These are phyloP conservation scores for Gandaritis pyraliata DNA, from an alignment of 2,888 invertebrate species.

Conservation along the genomic window DNA sequence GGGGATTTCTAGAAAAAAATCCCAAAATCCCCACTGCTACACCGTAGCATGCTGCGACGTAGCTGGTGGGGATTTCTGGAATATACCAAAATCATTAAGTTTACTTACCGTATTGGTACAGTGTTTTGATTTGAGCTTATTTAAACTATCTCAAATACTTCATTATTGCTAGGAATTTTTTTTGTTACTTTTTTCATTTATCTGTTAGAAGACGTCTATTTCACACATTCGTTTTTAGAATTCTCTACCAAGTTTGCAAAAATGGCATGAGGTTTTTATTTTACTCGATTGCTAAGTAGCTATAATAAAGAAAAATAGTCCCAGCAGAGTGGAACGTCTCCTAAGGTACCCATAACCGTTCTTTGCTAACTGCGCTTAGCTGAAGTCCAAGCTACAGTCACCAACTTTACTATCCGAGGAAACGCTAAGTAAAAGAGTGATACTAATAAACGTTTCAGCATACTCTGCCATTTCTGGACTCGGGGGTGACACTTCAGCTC, in stretches of 20 bases:
- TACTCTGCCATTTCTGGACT: slow-evolving; percentile 28
- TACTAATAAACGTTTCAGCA: slow-evolving; percentile 41
- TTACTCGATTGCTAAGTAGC: neutral
- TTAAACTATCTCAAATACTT: too few relatives aligned
- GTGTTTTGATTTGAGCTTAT: too few relatives aligned
- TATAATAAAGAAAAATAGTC: neutral
- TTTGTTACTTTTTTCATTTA: too few relatives aligned
- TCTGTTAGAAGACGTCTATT: too few relatives aligned
- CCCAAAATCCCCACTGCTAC: too few relatives aligned
- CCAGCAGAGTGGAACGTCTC: neutral
- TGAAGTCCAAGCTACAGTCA: slow-evolving; percentile 25
- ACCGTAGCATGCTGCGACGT: too few relatives aligned
- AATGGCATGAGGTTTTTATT: neutral
- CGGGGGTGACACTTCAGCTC: slow-evolving; percentile 7
- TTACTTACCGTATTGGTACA: neutral
- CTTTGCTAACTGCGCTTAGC: slow-evolving; percentile 28
- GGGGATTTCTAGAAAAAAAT: too few relatives aligned
- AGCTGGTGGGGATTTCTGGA: too few relatives aligned
- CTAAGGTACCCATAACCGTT: slow-evolving; percentile 1
- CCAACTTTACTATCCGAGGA: slow-evolving; percentile 36
- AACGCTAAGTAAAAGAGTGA: slow-evolving; percentile 43
- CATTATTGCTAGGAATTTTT: too few relatives aligned
- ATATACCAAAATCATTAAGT: too few relatives aligned
- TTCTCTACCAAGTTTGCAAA: too few relatives aligned
- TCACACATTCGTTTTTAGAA: too few relatives aligned